A percentile compares a stretch with the other conserved stretches of the same genome.
Evolutionary conservation across 2,113 vertebrate genomes (phyloP).

Genomic region (Saccopteryx bilineata): DNA sequence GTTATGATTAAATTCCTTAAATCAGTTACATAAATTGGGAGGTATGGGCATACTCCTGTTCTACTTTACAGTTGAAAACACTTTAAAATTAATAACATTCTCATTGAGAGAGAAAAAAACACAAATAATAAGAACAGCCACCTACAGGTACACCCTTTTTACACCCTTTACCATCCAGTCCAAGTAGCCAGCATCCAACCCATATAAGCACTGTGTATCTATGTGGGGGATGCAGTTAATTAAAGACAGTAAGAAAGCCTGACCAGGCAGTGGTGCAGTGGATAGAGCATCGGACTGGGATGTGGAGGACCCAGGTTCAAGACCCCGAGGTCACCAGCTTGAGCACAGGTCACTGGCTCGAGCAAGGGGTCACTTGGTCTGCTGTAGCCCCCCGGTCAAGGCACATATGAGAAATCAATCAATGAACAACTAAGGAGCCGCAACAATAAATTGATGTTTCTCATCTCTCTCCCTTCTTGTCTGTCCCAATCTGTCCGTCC

Average conservation of each 20-base stretch:
- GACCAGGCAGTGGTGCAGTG: no score
- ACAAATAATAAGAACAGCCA: not conserved
- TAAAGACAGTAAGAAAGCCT: not conserved
- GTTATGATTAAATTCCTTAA: not conserved
- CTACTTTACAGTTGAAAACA: not conserved
- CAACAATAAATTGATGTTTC: no score
- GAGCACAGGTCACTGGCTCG: no score
- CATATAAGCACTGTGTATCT: not conserved
- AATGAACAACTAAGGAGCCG: no score
- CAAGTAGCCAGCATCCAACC: not conserved
- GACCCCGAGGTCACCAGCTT: no score
- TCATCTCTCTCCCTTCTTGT: no score
- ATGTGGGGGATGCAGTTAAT: fast-evolving
- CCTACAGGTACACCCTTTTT: not conserved
- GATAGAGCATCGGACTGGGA: no score
- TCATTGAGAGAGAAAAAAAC: not conserved
- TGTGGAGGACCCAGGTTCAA: no score
- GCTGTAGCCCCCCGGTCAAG: no score
- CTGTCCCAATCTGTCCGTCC: no score
- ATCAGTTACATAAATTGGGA: not conserved
- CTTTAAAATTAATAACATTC: not conserved
- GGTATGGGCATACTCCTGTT: not conserved
- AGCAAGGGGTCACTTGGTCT: no score
- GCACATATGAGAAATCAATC: no score
- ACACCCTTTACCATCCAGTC: not conserved